Percentiles rank a stretch among this genome's conserved stretches.
Evolutionary conservation across 2,888 invertebrate genomes (phyloP).

Genomic region (Himalopsyche anomala): DNA sequence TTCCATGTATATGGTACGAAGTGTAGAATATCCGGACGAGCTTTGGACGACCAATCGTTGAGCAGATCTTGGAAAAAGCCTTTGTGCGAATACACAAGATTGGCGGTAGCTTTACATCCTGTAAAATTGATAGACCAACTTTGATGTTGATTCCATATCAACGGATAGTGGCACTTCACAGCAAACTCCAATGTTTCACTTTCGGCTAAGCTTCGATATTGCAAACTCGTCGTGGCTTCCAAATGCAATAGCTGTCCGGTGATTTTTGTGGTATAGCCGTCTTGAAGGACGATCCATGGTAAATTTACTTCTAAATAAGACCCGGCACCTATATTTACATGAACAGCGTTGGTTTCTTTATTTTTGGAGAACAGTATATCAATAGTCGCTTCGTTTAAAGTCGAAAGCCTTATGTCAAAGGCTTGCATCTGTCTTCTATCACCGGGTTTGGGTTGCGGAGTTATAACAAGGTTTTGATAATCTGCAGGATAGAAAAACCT

Average conservation of each 20-base stretch:
- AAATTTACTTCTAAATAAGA: conserved; percentile 97
- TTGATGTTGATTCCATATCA: conserved; percentile 97
- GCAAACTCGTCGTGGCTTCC: conserved; percentile 96
- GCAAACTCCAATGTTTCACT: conserved; percentile 97
- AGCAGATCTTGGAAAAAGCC: conserved; percentile 97
- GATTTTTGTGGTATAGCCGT: conserved; percentile 93
- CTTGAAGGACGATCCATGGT: conserved; percentile 93
- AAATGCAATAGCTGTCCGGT: conserved; percentile 95
- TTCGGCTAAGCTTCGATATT: conserved; percentile 93
- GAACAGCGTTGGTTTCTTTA: conserved; percentile 96
- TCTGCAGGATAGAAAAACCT: conserved; percentile 97
- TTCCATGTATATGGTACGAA: conserved; percentile 99
- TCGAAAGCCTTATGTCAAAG: conserved; percentile 94
- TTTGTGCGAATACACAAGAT: conserved; percentile 95
- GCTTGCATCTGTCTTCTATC: conserved; percentile 92
- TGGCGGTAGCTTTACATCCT: conserved; percentile 95
- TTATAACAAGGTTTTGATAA: conserved; percentile 87
- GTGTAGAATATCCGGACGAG: conserved; percentile 92
- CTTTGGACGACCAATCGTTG: conserved; percentile 97
- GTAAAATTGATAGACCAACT: conserved; percentile 94
- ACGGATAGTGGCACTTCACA: conserved; percentile 91
- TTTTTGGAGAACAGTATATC: conserved; percentile 97
- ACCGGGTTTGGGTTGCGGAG: conserved; percentile 89
- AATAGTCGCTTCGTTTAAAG: conserved; percentile 94
- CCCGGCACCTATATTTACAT: conserved; percentile 95